A percentile compares a stretch with the other conserved stretches of the same genome.
Evolutionary conservation across 2,888 invertebrate genomes (phyloP).

Genomic region (Griposia aprilina): DNA sequence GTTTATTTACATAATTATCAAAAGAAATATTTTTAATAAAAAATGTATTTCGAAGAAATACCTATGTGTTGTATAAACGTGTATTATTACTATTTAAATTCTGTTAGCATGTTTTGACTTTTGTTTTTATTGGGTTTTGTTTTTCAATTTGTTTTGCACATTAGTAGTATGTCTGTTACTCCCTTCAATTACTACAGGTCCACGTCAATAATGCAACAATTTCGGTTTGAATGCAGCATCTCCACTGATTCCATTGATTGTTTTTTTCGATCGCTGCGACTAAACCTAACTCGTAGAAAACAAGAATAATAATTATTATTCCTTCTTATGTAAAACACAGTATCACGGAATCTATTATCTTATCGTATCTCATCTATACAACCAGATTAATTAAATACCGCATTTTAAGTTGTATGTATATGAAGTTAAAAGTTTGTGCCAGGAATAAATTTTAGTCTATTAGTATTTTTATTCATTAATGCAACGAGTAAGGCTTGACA

Average conservation of each 20-base stretch:
- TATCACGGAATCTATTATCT: no score
- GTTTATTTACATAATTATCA: constrained; percentile 55
- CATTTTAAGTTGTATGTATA: no score
- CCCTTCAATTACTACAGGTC: background rate
- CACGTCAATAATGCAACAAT: background rate
- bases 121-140: background rate
- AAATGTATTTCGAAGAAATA: constrained; percentile 20
- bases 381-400: no score
- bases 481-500: no score
- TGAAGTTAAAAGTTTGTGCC: no score
- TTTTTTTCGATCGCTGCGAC: background rate
- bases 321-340: background rate
- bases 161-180: no score
- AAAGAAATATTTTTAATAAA: background rate
- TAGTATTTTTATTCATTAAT: no score
- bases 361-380: no score
- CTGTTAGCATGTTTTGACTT: background rate
- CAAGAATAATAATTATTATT: background rate
- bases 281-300: background rate
- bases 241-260: background rate
- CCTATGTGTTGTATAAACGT: background rate
- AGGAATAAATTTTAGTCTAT: no score
- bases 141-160: background rate
- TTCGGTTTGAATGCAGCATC: background rate
- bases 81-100: background rate